phyloP scores from a whole-genome alignment of 2,797 vertebrate genomes.

The Leuciscus waleckii region DNA sequence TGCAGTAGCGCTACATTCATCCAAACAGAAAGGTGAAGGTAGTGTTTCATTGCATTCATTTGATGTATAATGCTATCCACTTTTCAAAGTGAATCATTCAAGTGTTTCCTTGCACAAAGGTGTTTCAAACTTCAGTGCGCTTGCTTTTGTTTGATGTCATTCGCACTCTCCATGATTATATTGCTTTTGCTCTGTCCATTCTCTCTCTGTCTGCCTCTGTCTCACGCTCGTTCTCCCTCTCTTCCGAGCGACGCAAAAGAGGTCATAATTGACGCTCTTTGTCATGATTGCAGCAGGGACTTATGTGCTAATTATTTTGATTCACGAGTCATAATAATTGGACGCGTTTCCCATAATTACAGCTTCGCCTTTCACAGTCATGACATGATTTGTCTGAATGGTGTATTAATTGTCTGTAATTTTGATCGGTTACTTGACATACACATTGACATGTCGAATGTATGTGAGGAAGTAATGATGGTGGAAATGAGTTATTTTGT shows the following conservation, averaged over 20 bases:
- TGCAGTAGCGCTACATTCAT: slow-evolving; percentile 16
- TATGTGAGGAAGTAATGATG: slow-evolving; percentile 34
- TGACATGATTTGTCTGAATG: slow-evolving; percentile 35
- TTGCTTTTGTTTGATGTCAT: slow-evolving; percentile 50
- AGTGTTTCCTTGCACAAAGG: slow-evolving; percentile 14
- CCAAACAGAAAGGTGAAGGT: slow-evolving; percentile 11
- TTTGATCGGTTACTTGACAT: slow-evolving; percentile 30
- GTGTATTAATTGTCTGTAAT: slow-evolving; percentile 32
- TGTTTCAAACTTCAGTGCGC: slow-evolving; percentile 52
- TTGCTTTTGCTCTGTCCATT: slow-evolving; percentile 45
- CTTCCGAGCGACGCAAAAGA: slow-evolving; percentile 28
- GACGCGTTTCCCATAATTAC: slow-evolving; percentile 42
- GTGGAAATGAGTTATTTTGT: slow-evolving; percentile 14
- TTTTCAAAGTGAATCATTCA: slow-evolving; percentile 31
- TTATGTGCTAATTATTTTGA: slow-evolving; percentile 42
- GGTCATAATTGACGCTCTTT: slow-evolving; percentile 42
- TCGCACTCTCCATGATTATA: slow-evolving; percentile 29
- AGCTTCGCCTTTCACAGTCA: slow-evolving; percentile 12
- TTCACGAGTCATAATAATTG: slow-evolving; percentile 41
- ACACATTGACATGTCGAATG: slow-evolving; percentile 24
- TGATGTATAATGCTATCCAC: slow-evolving; percentile 21
- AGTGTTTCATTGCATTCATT: slow-evolving; percentile 27
- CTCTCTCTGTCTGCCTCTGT: slow-evolving; percentile 40
- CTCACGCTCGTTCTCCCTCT: slow-evolving; percentile 58
- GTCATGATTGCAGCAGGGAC: slow-evolving; percentile 37